Conservation (phyloP, 1,140 invertebrate genomes). For the Bradysia coprophila region DNA sequence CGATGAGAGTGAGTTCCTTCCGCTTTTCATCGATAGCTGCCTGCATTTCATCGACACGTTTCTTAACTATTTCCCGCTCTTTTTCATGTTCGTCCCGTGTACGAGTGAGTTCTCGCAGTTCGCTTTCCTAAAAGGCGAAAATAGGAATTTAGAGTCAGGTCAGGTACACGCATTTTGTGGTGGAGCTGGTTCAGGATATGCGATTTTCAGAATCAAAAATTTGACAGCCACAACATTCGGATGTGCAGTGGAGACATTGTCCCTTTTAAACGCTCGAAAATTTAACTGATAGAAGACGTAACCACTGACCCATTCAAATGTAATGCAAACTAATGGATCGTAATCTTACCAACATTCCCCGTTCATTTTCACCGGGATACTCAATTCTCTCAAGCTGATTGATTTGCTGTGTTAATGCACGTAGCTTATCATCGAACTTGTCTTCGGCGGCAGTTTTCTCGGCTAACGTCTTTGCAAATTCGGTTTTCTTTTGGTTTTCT, state of each 20-base stretch:
- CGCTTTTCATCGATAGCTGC: background rate
- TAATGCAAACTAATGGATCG: background rate
- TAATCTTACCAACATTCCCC: conserved; percentile 23
- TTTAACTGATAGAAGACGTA: no score
- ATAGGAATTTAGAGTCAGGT: no score
- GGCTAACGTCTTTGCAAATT: background rate
- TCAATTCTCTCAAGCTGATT: conserved; percentile 9
- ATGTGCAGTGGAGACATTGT: no score
- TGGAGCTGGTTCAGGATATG: no score
- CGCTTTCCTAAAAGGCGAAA: background rate
- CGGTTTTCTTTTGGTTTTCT: conserved; percentile 1
- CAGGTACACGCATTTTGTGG: no score
- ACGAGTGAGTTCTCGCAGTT: background rate
- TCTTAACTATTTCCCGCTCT: background rate
- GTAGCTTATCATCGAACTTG: background rate
- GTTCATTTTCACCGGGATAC: conserved; percentile 24
- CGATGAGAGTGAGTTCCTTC: background rate
- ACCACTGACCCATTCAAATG: background rate
- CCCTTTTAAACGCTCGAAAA: no score
- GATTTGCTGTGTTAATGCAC: conserved; percentile 3
- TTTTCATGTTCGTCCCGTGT: background rate
- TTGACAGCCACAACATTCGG: no score
- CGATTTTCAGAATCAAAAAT: no score
- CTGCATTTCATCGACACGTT: background rate
- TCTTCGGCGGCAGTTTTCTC: background rate